Conservation (phyloP, 2,888 invertebrate species). For the Ischnura elegans region DNA sequence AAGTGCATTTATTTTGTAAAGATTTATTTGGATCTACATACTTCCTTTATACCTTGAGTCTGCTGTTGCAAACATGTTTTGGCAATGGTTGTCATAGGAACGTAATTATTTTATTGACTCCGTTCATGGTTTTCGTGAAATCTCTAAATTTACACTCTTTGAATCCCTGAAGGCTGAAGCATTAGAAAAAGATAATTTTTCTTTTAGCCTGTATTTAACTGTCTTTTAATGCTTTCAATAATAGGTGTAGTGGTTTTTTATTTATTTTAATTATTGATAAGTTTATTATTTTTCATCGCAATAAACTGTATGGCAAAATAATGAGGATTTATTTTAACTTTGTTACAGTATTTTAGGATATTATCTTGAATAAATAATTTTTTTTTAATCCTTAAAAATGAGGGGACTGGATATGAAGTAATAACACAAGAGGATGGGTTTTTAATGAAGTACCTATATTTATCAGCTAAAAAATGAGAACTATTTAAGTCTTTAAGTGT, state of each 20-base stretch:
- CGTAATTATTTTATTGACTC: neutral
- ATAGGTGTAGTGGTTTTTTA: neutral
- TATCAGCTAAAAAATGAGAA: neutral
- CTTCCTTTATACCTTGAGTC: neutral
- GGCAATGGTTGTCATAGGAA: neutral
- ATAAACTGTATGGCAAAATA: no score
- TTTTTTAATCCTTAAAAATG: no score
- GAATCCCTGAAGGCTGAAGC: no score
- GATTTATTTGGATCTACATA: neutral
- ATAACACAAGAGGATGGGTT: neutral
- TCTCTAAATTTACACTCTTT: no score
- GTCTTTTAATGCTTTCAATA: neutral
- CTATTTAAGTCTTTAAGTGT: neutral
- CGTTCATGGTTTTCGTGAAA: neutral
- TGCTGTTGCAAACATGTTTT: neutral
- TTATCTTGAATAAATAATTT: no score
- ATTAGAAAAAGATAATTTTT: no score
- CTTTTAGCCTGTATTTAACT: neutral
- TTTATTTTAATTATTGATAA: neutral
- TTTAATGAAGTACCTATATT: neutral
- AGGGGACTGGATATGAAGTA: neutral
- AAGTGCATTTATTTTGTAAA: neutral
- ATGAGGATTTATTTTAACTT: no score
- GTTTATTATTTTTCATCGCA: no score
- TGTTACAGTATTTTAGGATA: no score